Conservation (phyloP, 2,888 invertebrate species). For the Druceiella hillmani region DNA sequence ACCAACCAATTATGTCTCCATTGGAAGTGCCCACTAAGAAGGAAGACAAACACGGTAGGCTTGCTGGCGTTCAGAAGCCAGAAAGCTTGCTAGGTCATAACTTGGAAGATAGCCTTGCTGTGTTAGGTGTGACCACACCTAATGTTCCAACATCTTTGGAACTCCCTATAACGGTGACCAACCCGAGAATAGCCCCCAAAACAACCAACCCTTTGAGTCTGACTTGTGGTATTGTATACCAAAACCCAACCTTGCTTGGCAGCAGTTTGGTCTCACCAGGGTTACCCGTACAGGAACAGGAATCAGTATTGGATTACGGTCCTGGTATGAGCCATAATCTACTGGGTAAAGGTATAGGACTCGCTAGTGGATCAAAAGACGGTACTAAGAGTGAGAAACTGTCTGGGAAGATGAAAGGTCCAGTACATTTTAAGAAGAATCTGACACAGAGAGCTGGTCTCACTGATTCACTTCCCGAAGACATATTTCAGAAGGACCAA, state of each 20-base stretch:
- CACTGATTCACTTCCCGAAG: too few species aligned
- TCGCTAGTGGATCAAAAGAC: too few species aligned
- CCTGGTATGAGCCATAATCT: too few species aligned
- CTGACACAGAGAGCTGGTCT: too few species aligned
- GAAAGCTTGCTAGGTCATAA: conserved; percentile 26
- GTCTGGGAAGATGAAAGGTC: too few species aligned
- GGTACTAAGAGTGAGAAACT: too few species aligned
- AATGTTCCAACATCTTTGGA: conserved; percentile 65
- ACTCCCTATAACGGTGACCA: conserved; percentile 70
- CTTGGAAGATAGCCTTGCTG: conserved; percentile 53
- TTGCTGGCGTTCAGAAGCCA: conserved; percentile 34
- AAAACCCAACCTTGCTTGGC: conserved; percentile 18
- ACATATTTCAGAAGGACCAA: too few species aligned
- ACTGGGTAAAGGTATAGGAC: too few species aligned
- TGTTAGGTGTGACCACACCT: conserved; percentile 52
- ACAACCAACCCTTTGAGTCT: conserved; percentile 37
- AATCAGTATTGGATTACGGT: too few species aligned
- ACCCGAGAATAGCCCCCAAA: conserved; percentile 63
- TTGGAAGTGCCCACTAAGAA: conserved; percentile 61
- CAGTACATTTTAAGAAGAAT: too few species aligned
- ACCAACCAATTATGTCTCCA: conserved; percentile 80
- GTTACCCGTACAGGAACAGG: conserved; percentile 4
- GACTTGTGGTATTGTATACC: conserved; percentile 12
- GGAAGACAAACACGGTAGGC: conserved; percentile 29
- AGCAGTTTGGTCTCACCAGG: conserved; percentile 10